phyloP scores from a whole-genome alignment of 2,113 vertebrate species.

The Thalassarche chlororhynchos region DNA sequence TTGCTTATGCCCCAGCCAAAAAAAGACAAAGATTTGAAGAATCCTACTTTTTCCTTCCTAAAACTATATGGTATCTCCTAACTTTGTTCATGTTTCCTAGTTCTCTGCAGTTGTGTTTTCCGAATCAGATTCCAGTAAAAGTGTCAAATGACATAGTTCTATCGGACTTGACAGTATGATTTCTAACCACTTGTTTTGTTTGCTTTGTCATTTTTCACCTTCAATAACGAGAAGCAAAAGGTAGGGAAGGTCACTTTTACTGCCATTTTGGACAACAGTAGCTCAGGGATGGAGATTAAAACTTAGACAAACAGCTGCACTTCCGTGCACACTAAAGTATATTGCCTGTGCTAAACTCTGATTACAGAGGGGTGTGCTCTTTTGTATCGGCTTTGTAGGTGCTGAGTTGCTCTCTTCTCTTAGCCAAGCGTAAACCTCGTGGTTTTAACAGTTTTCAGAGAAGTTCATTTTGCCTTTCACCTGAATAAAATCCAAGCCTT shows the following conservation, averaged over 20 bases:
- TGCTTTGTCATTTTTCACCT: neutral
- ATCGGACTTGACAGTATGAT: neutral
- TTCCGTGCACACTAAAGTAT: neutral
- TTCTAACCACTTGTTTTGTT: neutral
- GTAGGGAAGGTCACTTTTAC: neutral
- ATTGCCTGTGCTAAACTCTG: neutral
- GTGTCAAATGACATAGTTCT: neutral
- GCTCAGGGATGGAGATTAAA: neutral
- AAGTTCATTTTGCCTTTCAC: neutral
- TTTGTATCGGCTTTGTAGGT: neutral
- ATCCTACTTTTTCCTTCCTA: neutral
- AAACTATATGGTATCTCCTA: neutral
- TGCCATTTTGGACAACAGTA: neutral
- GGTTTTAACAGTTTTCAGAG: neutral
- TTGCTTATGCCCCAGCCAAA: neutral
- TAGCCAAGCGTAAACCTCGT: neutral
- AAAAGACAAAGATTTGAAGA: neutral
- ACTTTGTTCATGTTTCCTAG: neutral
- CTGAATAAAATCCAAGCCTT: neutral
- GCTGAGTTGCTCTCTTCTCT: neutral
- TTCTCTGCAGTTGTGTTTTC: neutral
- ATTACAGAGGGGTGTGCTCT: neutral
- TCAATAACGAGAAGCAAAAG: neutral
- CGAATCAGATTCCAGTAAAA: neutral
- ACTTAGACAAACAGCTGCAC: neutral